Evolutionary conservation across 2,113 vertebrate genomes (phyloP).

Genomic region (Tangachromis dhanisi): DNA sequence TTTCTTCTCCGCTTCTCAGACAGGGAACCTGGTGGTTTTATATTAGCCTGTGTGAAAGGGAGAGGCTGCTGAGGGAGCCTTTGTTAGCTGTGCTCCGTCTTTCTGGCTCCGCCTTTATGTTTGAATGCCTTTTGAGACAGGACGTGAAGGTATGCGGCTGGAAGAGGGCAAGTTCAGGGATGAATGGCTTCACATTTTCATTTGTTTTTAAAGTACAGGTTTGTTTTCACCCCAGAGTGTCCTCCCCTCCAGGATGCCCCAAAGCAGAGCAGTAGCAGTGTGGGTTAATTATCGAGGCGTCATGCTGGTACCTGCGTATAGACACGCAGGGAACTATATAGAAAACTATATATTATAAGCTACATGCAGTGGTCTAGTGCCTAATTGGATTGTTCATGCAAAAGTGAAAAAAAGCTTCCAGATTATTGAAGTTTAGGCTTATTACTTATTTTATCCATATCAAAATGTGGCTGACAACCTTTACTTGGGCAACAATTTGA

Average conservation of each 20-base stretch:
- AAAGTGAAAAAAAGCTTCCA: neutral
- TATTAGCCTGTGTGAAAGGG: slow-evolving; percentile 24
- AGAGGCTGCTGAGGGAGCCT: slow-evolving; percentile 11
- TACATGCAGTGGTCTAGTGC: neutral
- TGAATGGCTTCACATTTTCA: slow-evolving; percentile 23
- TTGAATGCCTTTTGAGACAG: slow-evolving; percentile 37
- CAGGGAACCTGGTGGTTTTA: slow-evolving; percentile 30
- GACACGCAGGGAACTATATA: neutral
- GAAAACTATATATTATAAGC: fast-evolving
- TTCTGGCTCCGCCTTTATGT: slow-evolving; percentile 35
- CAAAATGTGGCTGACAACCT: neutral
- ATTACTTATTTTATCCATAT: neutral
- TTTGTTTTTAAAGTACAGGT: slow-evolving; percentile 17
- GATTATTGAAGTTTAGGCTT: neutral
- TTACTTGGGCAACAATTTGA: neutral
- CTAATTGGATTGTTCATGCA: neutral
- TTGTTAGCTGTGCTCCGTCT: slow-evolving; percentile 16
- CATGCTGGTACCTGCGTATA: neutral
- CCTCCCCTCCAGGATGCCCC: neutral
- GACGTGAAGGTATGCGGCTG: slow-evolving; percentile 43
- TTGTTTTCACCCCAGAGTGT: slow-evolving; percentile 8
- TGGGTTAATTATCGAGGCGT: neutral
- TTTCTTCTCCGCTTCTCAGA: neutral
- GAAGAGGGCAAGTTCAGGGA: slow-evolving; percentile 6
- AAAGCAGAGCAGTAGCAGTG: neutral